Conservation (phyloP, 1,140 invertebrate species). For the Ips nitidus region DNA sequence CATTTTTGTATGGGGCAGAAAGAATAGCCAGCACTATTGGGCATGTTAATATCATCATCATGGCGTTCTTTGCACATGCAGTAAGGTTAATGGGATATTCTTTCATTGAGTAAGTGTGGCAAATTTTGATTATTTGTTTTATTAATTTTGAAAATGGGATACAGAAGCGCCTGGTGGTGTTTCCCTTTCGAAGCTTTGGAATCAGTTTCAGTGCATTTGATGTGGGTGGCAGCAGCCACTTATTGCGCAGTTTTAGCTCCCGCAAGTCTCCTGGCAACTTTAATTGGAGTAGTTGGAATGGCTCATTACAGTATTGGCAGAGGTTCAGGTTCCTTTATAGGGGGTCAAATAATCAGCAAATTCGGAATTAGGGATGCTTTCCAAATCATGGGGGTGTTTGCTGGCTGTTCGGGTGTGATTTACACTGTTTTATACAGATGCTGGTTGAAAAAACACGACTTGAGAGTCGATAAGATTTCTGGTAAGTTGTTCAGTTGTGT, state of each 20-base stretch:
- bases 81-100: conserved; percentile 79
- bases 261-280: conserved; percentile 74
- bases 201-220: conserved; percentile 79
- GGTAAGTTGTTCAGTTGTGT: background rate
- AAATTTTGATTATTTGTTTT: conserved; percentile 4
- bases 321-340: conserved; percentile 78
- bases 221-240: conserved; percentile 86
- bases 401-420: conserved; percentile 65
- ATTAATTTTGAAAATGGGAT: conserved; percentile 25
- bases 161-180: conserved; percentile 79
- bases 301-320: conserved; percentile 79
- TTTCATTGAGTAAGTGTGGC: conserved; percentile 68
- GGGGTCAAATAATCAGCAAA: conserved; percentile 72
- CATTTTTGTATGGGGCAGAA: conserved; percentile 78
- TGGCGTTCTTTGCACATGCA: conserved; percentile 80
- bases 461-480: conserved; percentile 51
- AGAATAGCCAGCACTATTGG: conserved; percentile 78
- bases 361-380: conserved; percentile 73
- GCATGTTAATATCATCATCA: conserved; percentile 77
- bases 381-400: conserved; percentile 71
- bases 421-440: conserved; percentile 72
- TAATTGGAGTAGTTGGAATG: conserved; percentile 80
- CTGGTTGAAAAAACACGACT: conserved; percentile 62
- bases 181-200: conserved; percentile 86
- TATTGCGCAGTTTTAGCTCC: conserved; percentile 80